These are phyloP conservation scores for Leptopterna dolabrata DNA, from an alignment of 2,888 invertebrate genomes.

Conservation along the genomic window DNA sequence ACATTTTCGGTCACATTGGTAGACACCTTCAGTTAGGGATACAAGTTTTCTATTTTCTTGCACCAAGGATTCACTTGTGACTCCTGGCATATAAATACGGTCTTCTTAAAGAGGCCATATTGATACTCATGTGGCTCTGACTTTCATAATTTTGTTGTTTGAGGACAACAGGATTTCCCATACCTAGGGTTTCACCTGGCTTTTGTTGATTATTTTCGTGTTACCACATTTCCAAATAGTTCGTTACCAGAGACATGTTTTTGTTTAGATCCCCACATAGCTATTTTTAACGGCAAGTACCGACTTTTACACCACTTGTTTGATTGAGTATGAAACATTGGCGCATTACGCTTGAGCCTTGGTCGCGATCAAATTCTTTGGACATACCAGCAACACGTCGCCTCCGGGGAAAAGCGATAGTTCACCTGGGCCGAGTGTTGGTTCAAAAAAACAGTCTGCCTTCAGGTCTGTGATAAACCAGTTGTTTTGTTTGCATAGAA, in stretches of 20 bases:
- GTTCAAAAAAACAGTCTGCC: neutral
- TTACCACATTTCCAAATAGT: neutral
- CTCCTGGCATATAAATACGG: too few relatives aligned
- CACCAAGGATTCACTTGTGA: too few relatives aligned
- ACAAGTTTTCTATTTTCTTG: too few relatives aligned
- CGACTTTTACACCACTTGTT: neutral
- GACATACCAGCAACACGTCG: neutral
- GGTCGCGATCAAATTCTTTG: neutral
- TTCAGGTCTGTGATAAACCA: neutral
- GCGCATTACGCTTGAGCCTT: neutral
- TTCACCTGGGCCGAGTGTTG: neutral
- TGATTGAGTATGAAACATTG: neutral
- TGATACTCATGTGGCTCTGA: too few relatives aligned
- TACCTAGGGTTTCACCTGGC: neutral
- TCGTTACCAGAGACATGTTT: neutral
- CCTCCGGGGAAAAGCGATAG: neutral
- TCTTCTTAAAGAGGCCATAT: too few relatives aligned
- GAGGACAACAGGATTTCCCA: too few relatives aligned
- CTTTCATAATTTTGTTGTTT: too few relatives aligned
- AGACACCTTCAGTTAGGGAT: too few relatives aligned
- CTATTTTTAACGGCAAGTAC: neutral
- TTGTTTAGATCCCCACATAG: neutral
- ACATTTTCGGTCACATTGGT: too few relatives aligned
- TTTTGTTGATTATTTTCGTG: neutral
- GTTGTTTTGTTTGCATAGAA: neutral